Evolutionary conservation across 1,140 invertebrate species (phyloP).

Genomic region (Heliconius melpomene): DNA sequence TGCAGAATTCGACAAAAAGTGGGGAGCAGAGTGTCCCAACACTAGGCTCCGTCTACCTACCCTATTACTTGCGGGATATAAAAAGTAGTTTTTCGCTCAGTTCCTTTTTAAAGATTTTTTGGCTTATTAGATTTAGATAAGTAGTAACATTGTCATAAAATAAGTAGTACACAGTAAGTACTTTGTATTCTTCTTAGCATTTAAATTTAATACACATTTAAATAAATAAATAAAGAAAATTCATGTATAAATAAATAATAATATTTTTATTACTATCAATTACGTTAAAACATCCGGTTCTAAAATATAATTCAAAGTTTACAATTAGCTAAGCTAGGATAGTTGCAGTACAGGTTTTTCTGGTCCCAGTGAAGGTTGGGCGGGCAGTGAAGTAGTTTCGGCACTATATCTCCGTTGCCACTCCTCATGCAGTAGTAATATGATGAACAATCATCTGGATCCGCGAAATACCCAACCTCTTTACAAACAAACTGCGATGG

Average conservation of each 20-base stretch:
- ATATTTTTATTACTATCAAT: not conserved
- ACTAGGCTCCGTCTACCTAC: too few relatives aligned
- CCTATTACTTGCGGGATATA: too few relatives aligned
- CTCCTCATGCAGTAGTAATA: slow-evolving; percentile 43
- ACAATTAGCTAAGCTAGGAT: slow-evolving; percentile 42
- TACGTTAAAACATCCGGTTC: not conserved
- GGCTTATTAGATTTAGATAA: too few relatives aligned
- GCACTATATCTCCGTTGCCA: slow-evolving; percentile 26
- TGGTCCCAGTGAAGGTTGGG: slow-evolving; percentile 47
- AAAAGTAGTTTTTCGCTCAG: too few relatives aligned
- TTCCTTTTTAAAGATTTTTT: too few relatives aligned
- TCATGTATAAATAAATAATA: not conserved
- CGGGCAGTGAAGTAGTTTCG: slow-evolving; percentile 47
- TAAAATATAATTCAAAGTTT: not conserved
- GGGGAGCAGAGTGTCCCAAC: too few relatives aligned
- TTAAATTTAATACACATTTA: too few relatives aligned
- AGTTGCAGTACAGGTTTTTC: slow-evolving; percentile 44
- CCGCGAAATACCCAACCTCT: slow-evolving; percentile 16
- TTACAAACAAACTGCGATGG: slow-evolving; percentile 24
- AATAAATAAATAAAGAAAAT: not conserved
- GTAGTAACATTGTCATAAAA: too few relatives aligned
- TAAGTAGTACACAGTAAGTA: not conserved
- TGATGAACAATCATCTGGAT: slow-evolving; percentile 44
- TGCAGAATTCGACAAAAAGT: too few relatives aligned
- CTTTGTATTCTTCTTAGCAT: too few relatives aligned